Evolutionary conservation across 2,888 invertebrate genomes (phyloP), one percentile per base, ranked within the genome.

Genomic region (Laothoe populi): DNA sequence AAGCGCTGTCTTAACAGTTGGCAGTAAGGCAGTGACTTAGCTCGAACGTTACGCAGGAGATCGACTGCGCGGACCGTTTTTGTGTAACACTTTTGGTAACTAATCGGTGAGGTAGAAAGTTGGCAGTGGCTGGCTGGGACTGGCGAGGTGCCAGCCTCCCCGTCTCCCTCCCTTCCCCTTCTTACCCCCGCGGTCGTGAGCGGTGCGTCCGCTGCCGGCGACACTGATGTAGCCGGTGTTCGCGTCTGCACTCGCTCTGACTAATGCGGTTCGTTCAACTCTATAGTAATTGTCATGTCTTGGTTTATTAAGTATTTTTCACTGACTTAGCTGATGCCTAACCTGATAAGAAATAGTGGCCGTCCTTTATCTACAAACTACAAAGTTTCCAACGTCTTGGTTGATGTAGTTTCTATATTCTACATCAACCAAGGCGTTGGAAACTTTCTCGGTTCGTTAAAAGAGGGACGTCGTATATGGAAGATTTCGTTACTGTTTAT

Each of bases 81-180:
- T 76, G 75, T 72, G 68, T 69, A 69, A 70, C 75, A 72, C 75
- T 75, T 70, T 69, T 69, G 70, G 75, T 68, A 74, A 75, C 71
- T 76, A 77, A 74, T 75, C 75, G 74, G 62, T 31, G 65, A 75
- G 74, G 74, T 77, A 75, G 71, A 70, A 73, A 73, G 62, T 61
- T 64, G 63, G 59, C 59, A 59, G 61, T 26, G 38, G 58, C 24
- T 38, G 13, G 38, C 31, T 8, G 13, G 13, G n/a, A 10, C 19
- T 62, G 62, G 64, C 64, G 13, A 21, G 60, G 42, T 16, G 62
- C 64, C 62, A 62, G 58, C 5, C 26, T 4, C 40, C 38, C 57
- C 23, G 8, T 23, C 7, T 7, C 44, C 11, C 19, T 10, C 23
- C 21, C 57, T 19, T 23, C 7, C 10, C 44, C 11, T 11, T 10